Evolutionary conservation across 2,888 invertebrate genomes (phyloP).

Genomic region (Acrocera orbiculus): DNA sequence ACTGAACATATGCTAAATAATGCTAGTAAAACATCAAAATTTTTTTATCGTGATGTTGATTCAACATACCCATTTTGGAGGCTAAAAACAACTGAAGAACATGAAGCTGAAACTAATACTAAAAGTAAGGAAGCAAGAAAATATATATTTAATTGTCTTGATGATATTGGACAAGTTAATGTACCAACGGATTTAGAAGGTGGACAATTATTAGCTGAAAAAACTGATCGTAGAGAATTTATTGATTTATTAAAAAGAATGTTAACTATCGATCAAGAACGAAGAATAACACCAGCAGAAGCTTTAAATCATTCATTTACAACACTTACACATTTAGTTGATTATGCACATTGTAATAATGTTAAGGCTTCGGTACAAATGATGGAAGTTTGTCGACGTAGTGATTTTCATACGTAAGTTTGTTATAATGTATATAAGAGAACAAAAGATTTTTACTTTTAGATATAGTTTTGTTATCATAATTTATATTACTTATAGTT

Average conservation of each 20-base stretch:
- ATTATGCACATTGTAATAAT: conserved; percentile 93
- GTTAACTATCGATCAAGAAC: conserved; percentile 96
- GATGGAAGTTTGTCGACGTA: conserved; percentile 70
- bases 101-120: conserved; percentile 92
- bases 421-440: too few species aligned
- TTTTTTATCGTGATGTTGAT: conserved; percentile 93
- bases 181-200: conserved; percentile 96
- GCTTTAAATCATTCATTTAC: conserved; percentile 92
- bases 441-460: too few species aligned
- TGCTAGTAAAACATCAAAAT: conserved; percentile 96
- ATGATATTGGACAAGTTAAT: conserved; percentile 94
- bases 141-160: conserved; percentile 98
- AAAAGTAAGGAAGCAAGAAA: conserved; percentile 99
- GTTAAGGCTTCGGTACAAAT: conserved; percentile 94
- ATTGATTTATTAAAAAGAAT: conserved; percentile 95
- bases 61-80: conserved; percentile 78
- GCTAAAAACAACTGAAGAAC: conserved; percentile 91
- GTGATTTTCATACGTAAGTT: conserved; percentile 32
- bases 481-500: too few species aligned
- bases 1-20: conserved; percentile 94
- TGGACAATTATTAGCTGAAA: conserved; percentile 89
- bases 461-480: too few species aligned
- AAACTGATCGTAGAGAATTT: conserved; percentile 92
- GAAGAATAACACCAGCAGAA: conserved; percentile 88
- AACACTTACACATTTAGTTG: conserved; percentile 78